Evolutionary conservation across 2,888 invertebrate genomes (phyloP).

Genomic region (Drosophila pegasa): DNA sequence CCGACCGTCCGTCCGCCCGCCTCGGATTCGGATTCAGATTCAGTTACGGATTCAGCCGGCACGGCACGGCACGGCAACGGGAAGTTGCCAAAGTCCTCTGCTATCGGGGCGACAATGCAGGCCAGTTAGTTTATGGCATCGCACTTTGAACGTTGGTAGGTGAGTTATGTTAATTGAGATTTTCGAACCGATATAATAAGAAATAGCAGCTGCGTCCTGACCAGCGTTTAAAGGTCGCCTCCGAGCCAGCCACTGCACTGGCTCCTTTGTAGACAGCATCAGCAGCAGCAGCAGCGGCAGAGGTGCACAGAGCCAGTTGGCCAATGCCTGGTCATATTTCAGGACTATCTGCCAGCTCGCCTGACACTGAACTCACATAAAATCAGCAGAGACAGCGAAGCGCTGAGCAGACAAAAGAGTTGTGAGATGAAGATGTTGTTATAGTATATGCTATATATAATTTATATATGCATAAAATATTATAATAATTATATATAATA

Average conservation of each 20-base stretch:
- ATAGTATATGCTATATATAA: too few species aligned
- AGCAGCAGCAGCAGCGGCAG: too few species aligned
- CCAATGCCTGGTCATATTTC: conserved; percentile 42
- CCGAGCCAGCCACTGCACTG: conserved; percentile 24
- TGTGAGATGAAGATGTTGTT: too few species aligned
- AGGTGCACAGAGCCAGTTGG: background rate
- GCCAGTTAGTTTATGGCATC: conserved; percentile 62
- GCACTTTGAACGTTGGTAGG: conserved; percentile 52
- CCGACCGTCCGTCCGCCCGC: conserved; percentile 1
- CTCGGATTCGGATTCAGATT: conserved; percentile 22
- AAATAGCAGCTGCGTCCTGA: conserved; percentile 39
- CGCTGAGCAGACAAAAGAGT: conserved; percentile 35
- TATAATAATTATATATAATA: too few species aligned
- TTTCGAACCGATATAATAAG: conserved; percentile 58
- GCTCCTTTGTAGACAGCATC: conserved; percentile 11
- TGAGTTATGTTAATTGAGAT: conserved; percentile 77
- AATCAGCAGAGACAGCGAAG: conserved; percentile 20
- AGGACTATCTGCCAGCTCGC: conserved; percentile 47
- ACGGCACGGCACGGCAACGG: too few species aligned
- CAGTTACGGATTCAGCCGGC: conserved; percentile 17
- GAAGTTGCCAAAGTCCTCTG: conserved; percentile 26
- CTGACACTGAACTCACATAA: conserved; percentile 45
- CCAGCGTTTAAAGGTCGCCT: conserved; percentile 22
- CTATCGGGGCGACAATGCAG: conserved; percentile 58
- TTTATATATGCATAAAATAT: too few species aligned